Evolutionary conservation across 2,797 vertebrate genomes (phyloP), one percentile per base, ranked within the genome.

Genomic region (Thamnophis elegans): DNA sequence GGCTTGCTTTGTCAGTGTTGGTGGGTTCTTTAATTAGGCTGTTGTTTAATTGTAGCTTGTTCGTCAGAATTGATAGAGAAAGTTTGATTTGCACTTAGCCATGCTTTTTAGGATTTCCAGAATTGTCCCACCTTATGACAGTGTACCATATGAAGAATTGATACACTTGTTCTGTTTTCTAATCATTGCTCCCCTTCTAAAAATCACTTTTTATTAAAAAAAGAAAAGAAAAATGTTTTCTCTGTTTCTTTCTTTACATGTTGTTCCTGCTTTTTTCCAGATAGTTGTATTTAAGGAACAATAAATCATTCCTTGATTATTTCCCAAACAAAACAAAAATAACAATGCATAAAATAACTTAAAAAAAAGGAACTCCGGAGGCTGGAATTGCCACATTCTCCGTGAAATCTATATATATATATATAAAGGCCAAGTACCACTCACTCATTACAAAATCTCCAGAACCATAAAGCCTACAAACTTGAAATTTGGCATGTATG

Each of bases 351-450:
- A 78, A 78, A 78, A 78, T 18, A 78, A 2, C 20, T 12, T 1
- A 22, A 42, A 58, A 56, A 55, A 82, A 62, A 68, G 60, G 89
- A 85, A 65, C 58, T 82, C 10, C 54, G 91, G 25, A 32, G 85
- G 25, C 32, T 47, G 78, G 28, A 55, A 90, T 92, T 90, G 90
- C 56, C 78, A 51, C 85, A n/a, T 88, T 90, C 93, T 87, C 82
- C 91, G 9, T 93, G 88, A 94, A 90, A 0, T 47, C 47, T 47
- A 47, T 47, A 47, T 47, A 47, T 47, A 47, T 47, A 47, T 47
- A 47, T 47, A 47, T 47, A 47, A 47, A 47, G 47, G 47, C 47
- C 47, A 47, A 47, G 47, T 47, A 47, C 47, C 47, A 47, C 47
- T 47, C 47, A 47, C 47, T 47, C 47, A 47, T 47, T 47, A 47